Evolutionary conservation across 1,140 invertebrate genomes (phyloP).

Genomic region (Archegozetes longisetosus): DNA sequence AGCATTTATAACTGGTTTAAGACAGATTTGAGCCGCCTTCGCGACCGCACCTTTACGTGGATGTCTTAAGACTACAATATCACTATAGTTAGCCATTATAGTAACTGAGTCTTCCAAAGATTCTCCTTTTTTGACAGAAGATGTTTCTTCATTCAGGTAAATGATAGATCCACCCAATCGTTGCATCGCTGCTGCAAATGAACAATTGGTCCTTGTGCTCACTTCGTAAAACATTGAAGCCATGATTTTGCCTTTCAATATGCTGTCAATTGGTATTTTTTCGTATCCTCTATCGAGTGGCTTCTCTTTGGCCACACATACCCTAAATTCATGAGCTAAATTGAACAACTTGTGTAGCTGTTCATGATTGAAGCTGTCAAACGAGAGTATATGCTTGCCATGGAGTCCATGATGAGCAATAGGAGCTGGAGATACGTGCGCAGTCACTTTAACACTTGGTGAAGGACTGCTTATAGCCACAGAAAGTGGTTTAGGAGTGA

Average conservation of each 20-base stretch:
- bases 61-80: constrained; percentile 85
- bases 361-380: constrained; percentile 73
- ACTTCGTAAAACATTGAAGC: constrained; percentile 94
- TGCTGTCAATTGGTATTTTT: constrained; percentile 1
- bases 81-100: constrained; percentile 39
- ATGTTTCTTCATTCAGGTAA: constrained; percentile 68
- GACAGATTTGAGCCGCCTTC: constrained; percentile 54
- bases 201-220: constrained; percentile 86
- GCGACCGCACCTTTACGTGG: constrained; percentile 75
- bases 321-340: constrained; percentile 69
- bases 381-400: constrained; percentile 65
- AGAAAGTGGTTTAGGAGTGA: background rate
- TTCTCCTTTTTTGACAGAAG: constrained; percentile 93
- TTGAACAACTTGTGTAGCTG: constrained; percentile 80
- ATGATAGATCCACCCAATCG: constrained; percentile 80
- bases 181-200: constrained; percentile 91
- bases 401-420: constrained; percentile 30
- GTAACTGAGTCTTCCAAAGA: constrained; percentile 53
- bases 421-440: background rate
- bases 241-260: constrained; percentile 63
- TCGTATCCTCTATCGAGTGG: constrained; percentile 42
- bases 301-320: constrained; percentile 48
- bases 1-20: constrained; percentile 87
- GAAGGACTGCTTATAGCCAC: background rate
- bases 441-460: background rate